Percentiles rank a stretch among this genome's conserved stretches.
phyloP scores from a whole-genome alignment of 2,888 invertebrate genomes.

The Ophraella communa region DNA sequence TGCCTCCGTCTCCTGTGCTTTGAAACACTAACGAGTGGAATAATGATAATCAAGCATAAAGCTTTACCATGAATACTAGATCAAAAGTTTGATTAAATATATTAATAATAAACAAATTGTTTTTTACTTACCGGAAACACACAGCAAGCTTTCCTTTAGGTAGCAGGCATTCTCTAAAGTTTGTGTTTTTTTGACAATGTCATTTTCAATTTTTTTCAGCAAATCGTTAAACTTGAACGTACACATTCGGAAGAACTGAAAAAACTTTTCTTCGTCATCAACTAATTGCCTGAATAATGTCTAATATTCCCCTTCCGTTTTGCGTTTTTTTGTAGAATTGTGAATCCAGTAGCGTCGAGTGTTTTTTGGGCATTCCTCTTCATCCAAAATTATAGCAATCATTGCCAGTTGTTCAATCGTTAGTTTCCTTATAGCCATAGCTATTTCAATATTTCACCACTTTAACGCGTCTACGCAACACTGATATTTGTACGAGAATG shows the following conservation, averaged over 20 bases:
- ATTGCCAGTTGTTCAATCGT: conserved; percentile 18
- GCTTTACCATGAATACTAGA: neutral
- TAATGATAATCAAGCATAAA: neutral
- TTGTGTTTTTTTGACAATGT: conserved; percentile 23
- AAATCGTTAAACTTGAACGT: conserved; percentile 21
- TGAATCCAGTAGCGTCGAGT: conserved; percentile 18
- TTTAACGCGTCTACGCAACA: neutral
- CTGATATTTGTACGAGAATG: neutral
- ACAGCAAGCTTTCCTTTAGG: conserved; percentile 29
- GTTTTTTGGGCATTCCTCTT: conserved; percentile 9
- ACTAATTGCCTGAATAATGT: conserved; percentile 18
- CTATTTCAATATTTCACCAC: neutral
- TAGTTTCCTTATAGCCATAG: conserved; percentile 9
- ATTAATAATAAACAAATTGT: neutral
- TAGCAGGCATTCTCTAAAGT: conserved; percentile 22
- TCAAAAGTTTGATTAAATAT: conserved; percentile 1
- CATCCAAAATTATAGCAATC: conserved; percentile 19
- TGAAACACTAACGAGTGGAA: conserved; percentile 11
- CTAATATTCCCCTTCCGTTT: conserved; percentile 21
- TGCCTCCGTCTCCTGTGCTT: conserved; percentile 21
- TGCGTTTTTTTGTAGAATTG: conserved; percentile 20
- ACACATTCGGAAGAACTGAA: conserved; percentile 14
- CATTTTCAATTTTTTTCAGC: conserved; percentile 22
- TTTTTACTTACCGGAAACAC: conserved; percentile 26
- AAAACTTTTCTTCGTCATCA: conserved; percentile 24